Conservation (phyloP, 2,113 vertebrate species). For the Petrocephalus microphthalmus region DNA sequence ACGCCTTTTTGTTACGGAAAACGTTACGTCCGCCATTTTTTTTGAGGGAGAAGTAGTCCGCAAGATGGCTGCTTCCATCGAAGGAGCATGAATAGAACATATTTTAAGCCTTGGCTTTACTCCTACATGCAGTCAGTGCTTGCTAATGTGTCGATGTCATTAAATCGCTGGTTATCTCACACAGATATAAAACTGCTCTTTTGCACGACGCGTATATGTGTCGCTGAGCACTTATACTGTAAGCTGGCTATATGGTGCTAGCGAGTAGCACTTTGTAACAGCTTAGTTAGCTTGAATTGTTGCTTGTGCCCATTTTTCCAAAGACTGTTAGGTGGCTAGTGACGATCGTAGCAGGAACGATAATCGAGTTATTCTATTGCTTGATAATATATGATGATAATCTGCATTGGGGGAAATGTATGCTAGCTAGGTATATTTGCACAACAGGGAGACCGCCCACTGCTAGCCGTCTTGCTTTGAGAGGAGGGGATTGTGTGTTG, state of each 20-base stretch:
- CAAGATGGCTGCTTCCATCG: slow-evolving; percentile 34
- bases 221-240: neutral
- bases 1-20: slow-evolving; percentile 40
- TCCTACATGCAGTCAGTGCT: neutral
- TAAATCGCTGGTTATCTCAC: neutral
- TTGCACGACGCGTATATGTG: neutral
- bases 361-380: neutral
- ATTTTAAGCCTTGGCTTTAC: neutral
- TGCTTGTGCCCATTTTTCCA: neutral
- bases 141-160: neutral
- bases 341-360: neutral
- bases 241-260: neutral
- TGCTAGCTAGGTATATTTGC: neutral
- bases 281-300: neutral
- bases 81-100: slow-evolving; percentile 21
- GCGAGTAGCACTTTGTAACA: slow-evolving; percentile 1
- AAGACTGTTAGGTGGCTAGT: neutral
- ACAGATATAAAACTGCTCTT: neutral
- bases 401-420: neutral
- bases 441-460: neutral
- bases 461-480: slow-evolving; percentile 7
- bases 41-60: slow-evolving; percentile 34
- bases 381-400: neutral
- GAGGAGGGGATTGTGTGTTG: slow-evolving; percentile 33
- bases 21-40: slow-evolving; percentile 50